Percentiles rank a stretch among this genome's conserved stretches.
These are phyloP conservation scores for Anoplolepis gracilipes DNA, from an alignment of 1,140 invertebrate genomes.

Conservation along the genomic window DNA sequence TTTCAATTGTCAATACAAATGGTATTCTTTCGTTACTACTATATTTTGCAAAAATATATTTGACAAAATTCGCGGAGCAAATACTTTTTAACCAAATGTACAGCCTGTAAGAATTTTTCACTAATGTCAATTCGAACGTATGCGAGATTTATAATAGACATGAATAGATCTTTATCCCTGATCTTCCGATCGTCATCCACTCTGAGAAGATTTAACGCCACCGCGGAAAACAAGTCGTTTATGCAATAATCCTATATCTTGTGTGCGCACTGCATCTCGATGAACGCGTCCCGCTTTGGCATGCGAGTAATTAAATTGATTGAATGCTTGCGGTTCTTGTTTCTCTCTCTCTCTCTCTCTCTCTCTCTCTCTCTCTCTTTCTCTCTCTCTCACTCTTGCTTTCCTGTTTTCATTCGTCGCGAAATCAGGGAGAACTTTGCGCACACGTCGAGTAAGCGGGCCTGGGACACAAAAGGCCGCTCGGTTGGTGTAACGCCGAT, in stretches of 20 bases:
- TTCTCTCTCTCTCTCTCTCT: background rate
- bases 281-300: conserved; percentile 50
- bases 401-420: background rate
- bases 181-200: conserved; percentile 38
- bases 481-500: conserved; percentile 61
- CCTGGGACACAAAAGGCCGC: conserved; percentile 64
- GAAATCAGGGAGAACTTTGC: conserved; percentile 25
- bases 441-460: conserved; percentile 23
- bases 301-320: conserved; percentile 77
- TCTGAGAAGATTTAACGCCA: conserved; percentile 65
- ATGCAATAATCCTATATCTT: conserved; percentile 38
- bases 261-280: conserved; percentile 29
- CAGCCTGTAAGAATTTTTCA: background rate
- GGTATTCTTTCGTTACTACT: background rate
- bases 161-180: conserved; percentile 27
- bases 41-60: too few relatives aligned
- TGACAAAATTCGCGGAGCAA: background rate
- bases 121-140: background rate
- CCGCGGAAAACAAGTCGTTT: conserved; percentile 64
- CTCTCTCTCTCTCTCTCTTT: background rate
- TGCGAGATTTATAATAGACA: conserved; percentile 23
- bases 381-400: background rate
- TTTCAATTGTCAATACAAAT: background rate
- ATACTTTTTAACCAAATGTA: background rate
- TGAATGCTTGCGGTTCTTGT: conserved; percentile 44